Evolutionary conservation across 2,888 invertebrate genomes (phyloP).

Genomic region (Melanchra persicariae): DNA sequence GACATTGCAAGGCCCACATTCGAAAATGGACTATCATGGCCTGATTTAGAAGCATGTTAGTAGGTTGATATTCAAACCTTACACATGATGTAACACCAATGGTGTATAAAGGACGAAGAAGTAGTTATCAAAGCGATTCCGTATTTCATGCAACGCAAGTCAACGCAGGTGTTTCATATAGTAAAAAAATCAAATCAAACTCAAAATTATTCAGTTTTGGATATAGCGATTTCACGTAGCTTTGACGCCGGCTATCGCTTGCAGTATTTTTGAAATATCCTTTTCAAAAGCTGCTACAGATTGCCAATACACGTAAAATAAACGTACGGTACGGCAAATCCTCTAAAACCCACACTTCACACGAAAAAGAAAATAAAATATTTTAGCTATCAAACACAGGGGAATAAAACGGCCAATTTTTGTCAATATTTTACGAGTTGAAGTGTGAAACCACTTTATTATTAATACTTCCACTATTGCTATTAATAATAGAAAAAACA

Average conservation of each 20-base stretch:
- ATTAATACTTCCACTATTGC: constrained; percentile 1
- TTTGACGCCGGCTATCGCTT: constrained; percentile 34
- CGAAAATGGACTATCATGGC: background rate
- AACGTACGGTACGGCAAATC: constrained; percentile 32
- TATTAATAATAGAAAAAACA: constrained; percentile 10
- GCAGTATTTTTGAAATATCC: constrained; percentile 49
- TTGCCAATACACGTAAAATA: constrained; percentile 57
- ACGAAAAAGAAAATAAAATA: constrained; percentile 35
- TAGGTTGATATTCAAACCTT: background rate
- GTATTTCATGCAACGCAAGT: background rate
- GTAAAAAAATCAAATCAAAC: background rate
- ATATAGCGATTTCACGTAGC: constrained; percentile 11
- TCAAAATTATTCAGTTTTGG: constrained; percentile 15
- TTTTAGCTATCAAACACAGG: constrained; percentile 14
- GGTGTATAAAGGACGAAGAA: background rate
- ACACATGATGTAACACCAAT: background rate
- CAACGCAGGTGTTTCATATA: background rate
- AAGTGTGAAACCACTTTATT: background rate
- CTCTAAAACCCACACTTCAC: constrained; percentile 41
- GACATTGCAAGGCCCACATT: background rate
- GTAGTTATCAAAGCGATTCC: background rate
- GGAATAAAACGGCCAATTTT: constrained; percentile 4
- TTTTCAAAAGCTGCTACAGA: constrained; percentile 33
- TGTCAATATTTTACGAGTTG: constrained; percentile 1
- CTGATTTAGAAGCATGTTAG: background rate